A percentile compares a stretch with the other conserved stretches of the same genome.
Conservation (phyloP, 2,113 vertebrate species). For the Morphnarchus princeps region DNA sequence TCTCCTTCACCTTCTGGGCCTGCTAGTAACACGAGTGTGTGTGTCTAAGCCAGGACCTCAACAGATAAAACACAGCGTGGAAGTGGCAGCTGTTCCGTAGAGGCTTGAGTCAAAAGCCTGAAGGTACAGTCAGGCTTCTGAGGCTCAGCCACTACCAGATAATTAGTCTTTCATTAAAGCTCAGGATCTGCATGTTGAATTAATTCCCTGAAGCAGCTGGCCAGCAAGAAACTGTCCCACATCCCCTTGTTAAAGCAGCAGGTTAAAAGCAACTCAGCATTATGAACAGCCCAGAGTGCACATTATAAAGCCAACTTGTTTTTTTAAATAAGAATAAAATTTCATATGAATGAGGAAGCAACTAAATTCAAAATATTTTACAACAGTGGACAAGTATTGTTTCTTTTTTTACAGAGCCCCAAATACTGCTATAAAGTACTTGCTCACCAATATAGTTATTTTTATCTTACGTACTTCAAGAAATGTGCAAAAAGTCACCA, state of each 20-base stretch:
- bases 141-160: background rate
- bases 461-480: background rate
- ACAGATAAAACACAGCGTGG: rapidly evolving
- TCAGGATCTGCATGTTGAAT: background rate
- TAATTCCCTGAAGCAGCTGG: background rate
- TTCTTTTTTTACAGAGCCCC: background rate
- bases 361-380: background rate
- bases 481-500: background rate
- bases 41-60: background rate
- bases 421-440: background rate
- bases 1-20: background rate
- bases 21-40: background rate
- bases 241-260: background rate
- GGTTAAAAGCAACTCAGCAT: background rate
- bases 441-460: background rate
- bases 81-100: background rate
- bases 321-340: background rate
- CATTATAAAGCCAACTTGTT: background rate
- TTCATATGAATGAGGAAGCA: background rate
- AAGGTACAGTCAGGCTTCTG: background rate
- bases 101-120: background rate
- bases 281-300: background rate
- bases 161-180: background rate
- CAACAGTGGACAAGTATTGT: background rate
- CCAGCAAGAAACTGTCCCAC: background rate